Base-by-base conservation (phyloP, 2,797 vertebrate species). In the Astyanax mexicanus region DNA sequence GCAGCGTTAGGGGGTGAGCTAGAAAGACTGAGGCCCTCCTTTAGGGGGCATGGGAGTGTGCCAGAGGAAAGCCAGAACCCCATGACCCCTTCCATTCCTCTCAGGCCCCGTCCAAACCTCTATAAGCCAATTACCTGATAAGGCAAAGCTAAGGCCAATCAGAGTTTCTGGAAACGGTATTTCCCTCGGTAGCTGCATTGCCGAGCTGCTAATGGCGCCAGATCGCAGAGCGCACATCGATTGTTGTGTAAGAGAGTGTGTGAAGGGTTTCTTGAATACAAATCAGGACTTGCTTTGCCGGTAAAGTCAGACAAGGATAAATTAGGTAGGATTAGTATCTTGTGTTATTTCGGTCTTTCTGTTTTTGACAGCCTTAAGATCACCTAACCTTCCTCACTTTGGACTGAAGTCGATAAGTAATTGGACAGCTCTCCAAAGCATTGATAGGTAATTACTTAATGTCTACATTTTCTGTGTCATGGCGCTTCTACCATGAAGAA, bases 81-180 rank as follows among this genome's bases (percentile, higher is more conserved):
- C 42, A 60, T 40, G 42, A 61, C 68, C 54, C 25, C 66, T 29
- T 80, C 71, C n/a, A 13, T 38, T n/a, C 17, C 37, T 47, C 52
- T 58, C 37, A 13, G 19, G 42, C 29, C 66, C 32, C 74, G 6
- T 65, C 32, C 66, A 70, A n/a, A 69, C 49, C 76, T 42, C 27
- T 66, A 45, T 76, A 45, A 77, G 49, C 75, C 83, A 80, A 72
- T 83, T 75, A 84, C 51, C 55, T 55, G 37, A 73, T 66, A 75
- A 69, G 45, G 42, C 65, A 73, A 69, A 69, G 60, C 69, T 54
- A 66, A 49, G 25, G 57, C 69, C 55, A 62, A 62, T 79, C 62
- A 67, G 19, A 52, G 75, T 58, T 68, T 69, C 51, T 65, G 45
- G 40, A 51, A 79, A 75, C 62, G 10, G 32, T 69, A 72, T 77